These are phyloP conservation scores for Lasioglossum albipes DNA, from an alignment of 1,140 invertebrate species.

Conservation along the genomic window DNA sequence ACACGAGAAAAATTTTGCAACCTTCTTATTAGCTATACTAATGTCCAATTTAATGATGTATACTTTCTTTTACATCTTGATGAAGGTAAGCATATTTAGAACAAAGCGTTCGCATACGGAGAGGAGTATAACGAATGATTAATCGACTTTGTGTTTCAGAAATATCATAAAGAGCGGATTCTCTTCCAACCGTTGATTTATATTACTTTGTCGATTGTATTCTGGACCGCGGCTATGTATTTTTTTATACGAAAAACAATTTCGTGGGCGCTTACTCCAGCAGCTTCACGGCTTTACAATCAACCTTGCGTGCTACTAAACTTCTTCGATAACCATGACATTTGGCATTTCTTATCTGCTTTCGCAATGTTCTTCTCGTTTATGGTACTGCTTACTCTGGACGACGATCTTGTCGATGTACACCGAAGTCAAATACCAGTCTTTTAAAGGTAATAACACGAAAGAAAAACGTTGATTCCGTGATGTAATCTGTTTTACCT, in stretches of 20 bases:
- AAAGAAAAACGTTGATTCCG: constrained; percentile 68
- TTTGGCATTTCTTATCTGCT: constrained; percentile 94
- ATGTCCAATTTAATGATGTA: constrained; percentile 93
- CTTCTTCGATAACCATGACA: constrained; percentile 93
- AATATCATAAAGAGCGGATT: constrained; percentile 86
- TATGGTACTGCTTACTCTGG: constrained; percentile 89
- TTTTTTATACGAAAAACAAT: constrained; percentile 90
- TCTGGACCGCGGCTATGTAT: constrained; percentile 86
- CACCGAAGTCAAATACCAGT: constrained; percentile 87
- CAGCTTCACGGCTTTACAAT: constrained; percentile 89
- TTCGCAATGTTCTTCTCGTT: constrained; percentile 93
- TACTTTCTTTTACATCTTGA: constrained; percentile 90
- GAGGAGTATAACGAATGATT: background rate
- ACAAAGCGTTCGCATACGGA: background rate
- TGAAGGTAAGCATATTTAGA: constrained; percentile 87
- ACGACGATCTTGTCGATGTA: constrained; percentile 86
- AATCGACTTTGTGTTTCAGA: constrained; percentile 75
- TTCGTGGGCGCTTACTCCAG: constrained; percentile 90
- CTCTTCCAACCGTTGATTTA: constrained; percentile 83
- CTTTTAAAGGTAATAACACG: constrained; percentile 82
- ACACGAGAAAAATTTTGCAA: constrained; percentile 89
- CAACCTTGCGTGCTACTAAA: constrained; percentile 86
- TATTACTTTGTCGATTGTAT: constrained; percentile 83
- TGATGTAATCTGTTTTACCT: constrained; percentile 27
- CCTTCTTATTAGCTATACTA: constrained; percentile 89